Evolutionary conservation across 2,888 invertebrate species (phyloP), one percentile per base, ranked within the genome.

Genomic region (Melipona bicolor): DNA sequence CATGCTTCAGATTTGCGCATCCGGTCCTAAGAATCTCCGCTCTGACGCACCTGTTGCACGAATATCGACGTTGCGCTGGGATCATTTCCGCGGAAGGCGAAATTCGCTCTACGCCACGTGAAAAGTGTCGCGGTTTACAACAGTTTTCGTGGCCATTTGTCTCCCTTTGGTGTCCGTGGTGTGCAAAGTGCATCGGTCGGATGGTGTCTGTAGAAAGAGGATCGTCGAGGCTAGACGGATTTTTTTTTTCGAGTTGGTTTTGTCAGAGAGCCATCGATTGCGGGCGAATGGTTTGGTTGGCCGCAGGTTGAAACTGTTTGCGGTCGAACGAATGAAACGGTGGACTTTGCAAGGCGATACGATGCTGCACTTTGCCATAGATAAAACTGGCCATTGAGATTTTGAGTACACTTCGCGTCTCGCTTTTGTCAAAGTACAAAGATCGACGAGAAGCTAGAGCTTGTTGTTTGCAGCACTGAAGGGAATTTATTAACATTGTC

Each of bases 281-380:
- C 81, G 81, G n/a, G 21, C 24, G 68, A 68, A 72, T 74, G 32
- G 81, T 76, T 81, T 67, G 61, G 21, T 36, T 9, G 79, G 78
- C 78, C 21, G 72, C 49, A 50, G 73, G 71, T 61, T 81, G 75
- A 56, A 83, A 83, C 81, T 62, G 81, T 81, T 83, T 83, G 83
- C 76, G 83, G 83, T 83, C 76, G 81, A 67, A 50, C 75, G 83
- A 76, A 83, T 83, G 76, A 72, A 79, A 72, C 79, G 68, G 54
- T 50, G 56, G n/a, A n/a, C 61, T 69, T 56, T 32, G 79, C 79
- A 68, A 76, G 67, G 75, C 56, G 76, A 76, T 81, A 71, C 75
- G 59, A 68, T 43, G 67, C 49, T 68, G 75, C 81, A 81, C 75
- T 62, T 77, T 81, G 71, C 71, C 19, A 59, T n/a, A 4, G 27